phyloP scores from a whole-genome alignment of 2,888 invertebrate species.

The Gerris lacustris region DNA sequence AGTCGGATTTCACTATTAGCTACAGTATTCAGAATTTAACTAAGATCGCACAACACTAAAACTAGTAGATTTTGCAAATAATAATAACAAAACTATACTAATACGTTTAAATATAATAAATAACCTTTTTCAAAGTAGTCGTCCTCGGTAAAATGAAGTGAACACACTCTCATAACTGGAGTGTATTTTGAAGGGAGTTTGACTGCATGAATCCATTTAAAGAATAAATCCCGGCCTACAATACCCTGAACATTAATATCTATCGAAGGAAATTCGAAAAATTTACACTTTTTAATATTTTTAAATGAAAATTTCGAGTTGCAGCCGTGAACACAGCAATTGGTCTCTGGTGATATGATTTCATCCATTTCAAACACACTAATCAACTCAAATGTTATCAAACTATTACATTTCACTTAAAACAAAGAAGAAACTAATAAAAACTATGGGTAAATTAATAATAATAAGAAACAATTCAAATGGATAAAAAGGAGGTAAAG shows the following conservation, averaged over 20 bases:
- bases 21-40: too few relatives aligned
- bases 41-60: too few relatives aligned
- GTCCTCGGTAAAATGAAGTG: constrained; percentile 25
- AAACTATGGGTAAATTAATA: too few relatives aligned
- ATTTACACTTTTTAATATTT: not conserved
- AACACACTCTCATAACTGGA: constrained; percentile 25
- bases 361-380: not conserved
- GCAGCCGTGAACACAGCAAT: constrained; percentile 19
- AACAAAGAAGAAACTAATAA: too few relatives aligned
- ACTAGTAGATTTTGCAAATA: too few relatives aligned
- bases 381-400: too few relatives aligned
- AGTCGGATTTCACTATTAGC: too few relatives aligned
- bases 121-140: constrained; percentile 23
- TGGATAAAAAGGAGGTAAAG: too few relatives aligned
- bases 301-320: not conserved
- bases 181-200: constrained; percentile 22
- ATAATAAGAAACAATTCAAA: too few relatives aligned
- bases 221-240: constrained; percentile 10
- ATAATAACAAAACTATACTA: too few relatives aligned
- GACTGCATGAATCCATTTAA: constrained; percentile 22
- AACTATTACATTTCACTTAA: too few relatives aligned
- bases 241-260: constrained; percentile 7
- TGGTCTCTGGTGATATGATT: not conserved
- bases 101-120: too few relatives aligned
- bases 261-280: constrained; percentile 11